A percentile compares a stretch with the other conserved stretches of the same genome.
These are phyloP conservation scores for Indicator indicator DNA, from an alignment of 2,113 vertebrate species.

Conservation along the genomic window DNA sequence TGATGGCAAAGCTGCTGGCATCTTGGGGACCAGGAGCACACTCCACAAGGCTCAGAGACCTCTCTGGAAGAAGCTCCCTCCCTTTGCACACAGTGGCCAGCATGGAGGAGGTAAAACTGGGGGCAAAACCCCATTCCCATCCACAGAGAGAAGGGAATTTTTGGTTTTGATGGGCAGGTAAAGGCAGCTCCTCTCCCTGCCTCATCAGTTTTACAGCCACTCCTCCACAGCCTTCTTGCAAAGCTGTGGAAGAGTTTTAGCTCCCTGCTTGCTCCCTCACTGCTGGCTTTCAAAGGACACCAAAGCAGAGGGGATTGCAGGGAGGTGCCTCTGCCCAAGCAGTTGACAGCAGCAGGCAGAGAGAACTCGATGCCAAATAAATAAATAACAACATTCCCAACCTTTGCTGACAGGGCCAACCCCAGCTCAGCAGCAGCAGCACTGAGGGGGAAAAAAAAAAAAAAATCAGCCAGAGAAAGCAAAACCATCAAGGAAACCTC, in stretches of 20 bases:
- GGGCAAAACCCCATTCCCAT: background rate
- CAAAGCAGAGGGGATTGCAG: accelerated
- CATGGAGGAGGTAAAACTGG: background rate
- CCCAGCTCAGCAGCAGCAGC: background rate
- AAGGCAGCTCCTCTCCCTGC: background rate
- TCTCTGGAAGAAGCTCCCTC: background rate
- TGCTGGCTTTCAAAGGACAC: background rate
- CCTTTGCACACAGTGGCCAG: background rate
- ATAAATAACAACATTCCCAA: background rate
- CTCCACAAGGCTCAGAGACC: background rate
- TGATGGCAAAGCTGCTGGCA: background rate
- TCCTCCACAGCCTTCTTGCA: background rate
- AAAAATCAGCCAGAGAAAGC: background rate
- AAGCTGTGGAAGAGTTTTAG: background rate
- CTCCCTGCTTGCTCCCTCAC: accelerated
- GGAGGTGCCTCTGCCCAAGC: background rate
- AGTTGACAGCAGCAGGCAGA: background rate
- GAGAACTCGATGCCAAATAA: background rate
- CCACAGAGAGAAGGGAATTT: background rate
- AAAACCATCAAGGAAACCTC: background rate
- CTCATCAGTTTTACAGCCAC: background rate
- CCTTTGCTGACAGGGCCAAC: background rate
- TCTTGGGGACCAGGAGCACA: accelerated
- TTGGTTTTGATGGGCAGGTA: background rate
- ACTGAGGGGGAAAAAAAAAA: background rate